A percentile compares a stretch with the other conserved stretches of the same genome.
Evolutionary conservation across 2,113 vertebrate genomes (phyloP).

Genomic region (Solenodon paradoxus): DNA sequence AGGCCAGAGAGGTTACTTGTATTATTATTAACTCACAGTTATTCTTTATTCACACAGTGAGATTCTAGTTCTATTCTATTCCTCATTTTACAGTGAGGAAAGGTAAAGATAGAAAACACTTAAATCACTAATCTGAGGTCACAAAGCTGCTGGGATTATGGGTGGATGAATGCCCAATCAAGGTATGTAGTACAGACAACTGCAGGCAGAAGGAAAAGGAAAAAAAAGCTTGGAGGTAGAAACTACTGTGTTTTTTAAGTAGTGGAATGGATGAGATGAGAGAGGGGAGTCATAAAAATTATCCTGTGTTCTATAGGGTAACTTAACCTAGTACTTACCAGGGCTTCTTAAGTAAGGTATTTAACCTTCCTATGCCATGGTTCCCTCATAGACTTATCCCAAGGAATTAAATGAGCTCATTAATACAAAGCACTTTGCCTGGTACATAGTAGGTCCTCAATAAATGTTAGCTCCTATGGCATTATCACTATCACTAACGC

Average conservation of each 20-base stretch:
- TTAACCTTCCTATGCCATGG: not conserved
- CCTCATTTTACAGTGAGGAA: constrained; percentile 6
- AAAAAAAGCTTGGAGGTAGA: not conserved
- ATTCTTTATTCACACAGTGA: constrained; percentile 24
- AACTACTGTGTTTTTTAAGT: constrained; percentile 21
- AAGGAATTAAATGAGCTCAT: constrained; percentile 24
- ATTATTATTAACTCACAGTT: constrained; percentile 14
- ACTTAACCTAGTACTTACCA: not conserved
- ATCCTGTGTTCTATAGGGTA: not conserved
- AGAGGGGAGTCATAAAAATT: not conserved
- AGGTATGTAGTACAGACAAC: constrained; percentile 19
- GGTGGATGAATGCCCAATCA: not conserved
- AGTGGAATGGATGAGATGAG: not conserved
- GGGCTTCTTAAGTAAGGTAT: not conserved
- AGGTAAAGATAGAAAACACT: not conserved
- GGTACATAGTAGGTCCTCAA: not conserved
- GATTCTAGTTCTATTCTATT: not conserved
- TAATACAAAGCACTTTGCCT: constrained; percentile 37
- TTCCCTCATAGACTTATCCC: not conserved
- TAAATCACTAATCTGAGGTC: constrained; percentile 15
- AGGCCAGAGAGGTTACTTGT: not conserved
- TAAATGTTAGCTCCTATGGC: not conserved
- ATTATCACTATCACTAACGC: not conserved
- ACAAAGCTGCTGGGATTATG: not conserved
- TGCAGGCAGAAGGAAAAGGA: not conserved